A percentile compares a stretch with the other conserved stretches of the same genome.
These are phyloP conservation scores for Enteromius treurensis DNA, from an alignment of 2,797 vertebrate genomes.

Conservation along the genomic window DNA sequence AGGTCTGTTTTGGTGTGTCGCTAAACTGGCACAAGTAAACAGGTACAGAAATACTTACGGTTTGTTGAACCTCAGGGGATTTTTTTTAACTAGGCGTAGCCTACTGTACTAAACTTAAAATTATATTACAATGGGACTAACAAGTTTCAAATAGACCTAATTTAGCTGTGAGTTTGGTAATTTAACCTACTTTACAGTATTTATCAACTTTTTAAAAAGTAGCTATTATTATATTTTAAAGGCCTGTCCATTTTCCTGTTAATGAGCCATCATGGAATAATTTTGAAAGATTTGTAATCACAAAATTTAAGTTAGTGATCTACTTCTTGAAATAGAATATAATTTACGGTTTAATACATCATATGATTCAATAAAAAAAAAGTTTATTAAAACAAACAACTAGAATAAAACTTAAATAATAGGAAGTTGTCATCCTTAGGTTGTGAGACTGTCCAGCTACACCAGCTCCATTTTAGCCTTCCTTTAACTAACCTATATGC, in stretches of 20 bases:
- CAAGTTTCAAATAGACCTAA: neutral
- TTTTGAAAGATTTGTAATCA: neutral
- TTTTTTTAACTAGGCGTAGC: neutral
- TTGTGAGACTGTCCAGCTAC: no score
- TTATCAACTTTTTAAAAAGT: no score
- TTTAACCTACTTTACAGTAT: neutral
- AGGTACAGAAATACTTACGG: conserved; percentile 3
- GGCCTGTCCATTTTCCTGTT: neutral
- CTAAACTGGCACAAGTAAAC: conserved; percentile 4
- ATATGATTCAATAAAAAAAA: neutral
- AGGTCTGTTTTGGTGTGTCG: neutral
- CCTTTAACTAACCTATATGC: no score
- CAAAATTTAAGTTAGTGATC: neutral
- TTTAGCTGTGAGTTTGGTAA: neutral
- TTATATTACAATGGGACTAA: neutral
- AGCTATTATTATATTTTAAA: no score
- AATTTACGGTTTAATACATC: neutral
- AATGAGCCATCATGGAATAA: neutral
- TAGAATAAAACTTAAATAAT: no score
- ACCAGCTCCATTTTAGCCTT: no score
- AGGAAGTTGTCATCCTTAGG: no score
- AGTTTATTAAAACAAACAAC: neutral
- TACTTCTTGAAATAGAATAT: neutral
- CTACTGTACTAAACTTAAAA: neutral
- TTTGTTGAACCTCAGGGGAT: neutral